phyloP scores from a whole-genome alignment of 1,140 invertebrate genomes.

The Halesus radiatus region DNA sequence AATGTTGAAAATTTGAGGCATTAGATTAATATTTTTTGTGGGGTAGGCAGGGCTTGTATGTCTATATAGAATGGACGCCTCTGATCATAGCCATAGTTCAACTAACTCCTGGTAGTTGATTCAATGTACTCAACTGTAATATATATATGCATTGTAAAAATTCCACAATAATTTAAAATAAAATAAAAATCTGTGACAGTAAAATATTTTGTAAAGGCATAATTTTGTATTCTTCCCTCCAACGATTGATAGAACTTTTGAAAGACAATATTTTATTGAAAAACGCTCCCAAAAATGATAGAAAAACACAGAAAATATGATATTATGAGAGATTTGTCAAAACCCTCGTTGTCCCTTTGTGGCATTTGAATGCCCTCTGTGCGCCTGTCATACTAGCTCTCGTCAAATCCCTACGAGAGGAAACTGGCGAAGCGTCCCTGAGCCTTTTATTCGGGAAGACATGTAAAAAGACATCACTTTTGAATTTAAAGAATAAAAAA shows the following conservation, averaged over 20 bases:
- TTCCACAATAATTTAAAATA: no score
- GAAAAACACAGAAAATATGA: constrained; percentile 35
- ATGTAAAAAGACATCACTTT: background rate
- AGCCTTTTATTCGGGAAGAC: background rate
- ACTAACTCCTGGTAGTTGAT: no score
- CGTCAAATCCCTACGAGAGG: constrained; percentile 25
- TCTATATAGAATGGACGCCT: no score
- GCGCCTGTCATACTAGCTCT: constrained; percentile 37
- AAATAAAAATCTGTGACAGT: no score
- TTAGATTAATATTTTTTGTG: no score
- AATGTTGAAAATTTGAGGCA: no score
- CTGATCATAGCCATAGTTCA: no score
- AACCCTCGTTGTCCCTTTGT: constrained; percentile 45
- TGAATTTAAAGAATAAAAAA: background rate
- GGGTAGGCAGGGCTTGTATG: no score
- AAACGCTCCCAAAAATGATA: constrained; percentile 4
- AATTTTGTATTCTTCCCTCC: background rate
- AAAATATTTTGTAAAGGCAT: no score
- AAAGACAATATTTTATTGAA: constrained; percentile 39
- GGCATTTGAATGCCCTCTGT: constrained; percentile 27
- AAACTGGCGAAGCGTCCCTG: background rate
- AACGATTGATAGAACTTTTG: background rate
- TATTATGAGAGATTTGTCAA: constrained; percentile 44
- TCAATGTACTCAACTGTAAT: no score
- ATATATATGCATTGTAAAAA: no score